phyloP scores from a whole-genome alignment of 1,140 invertebrate species.

The Acarapis woodi region DNA sequence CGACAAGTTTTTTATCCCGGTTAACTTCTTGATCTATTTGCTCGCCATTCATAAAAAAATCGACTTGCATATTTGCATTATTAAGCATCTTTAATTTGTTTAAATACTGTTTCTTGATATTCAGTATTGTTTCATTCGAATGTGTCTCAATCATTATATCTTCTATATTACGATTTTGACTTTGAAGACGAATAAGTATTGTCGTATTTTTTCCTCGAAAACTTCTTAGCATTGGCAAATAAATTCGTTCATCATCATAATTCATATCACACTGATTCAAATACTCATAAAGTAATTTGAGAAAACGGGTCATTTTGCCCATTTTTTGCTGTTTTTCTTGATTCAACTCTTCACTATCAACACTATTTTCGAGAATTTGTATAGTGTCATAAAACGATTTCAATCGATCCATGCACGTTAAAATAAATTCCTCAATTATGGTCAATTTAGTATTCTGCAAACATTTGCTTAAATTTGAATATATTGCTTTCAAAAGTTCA shows the following conservation, averaged over 20 bases:
- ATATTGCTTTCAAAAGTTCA: constrained; percentile 66
- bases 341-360: constrained; percentile 33
- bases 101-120: constrained; percentile 41
- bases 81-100: constrained; percentile 12
- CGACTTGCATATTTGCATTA: constrained; percentile 34
- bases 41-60: constrained; percentile 67
- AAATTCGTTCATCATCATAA: constrained; percentile 59
- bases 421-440: constrained; percentile 69
- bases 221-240: constrained; percentile 53
- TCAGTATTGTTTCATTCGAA: constrained; percentile 65
- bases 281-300: constrained; percentile 81
- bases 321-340: no score
- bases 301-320: constrained; percentile 54
- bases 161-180: constrained; percentile 57
- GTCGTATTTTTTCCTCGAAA: constrained; percentile 51
- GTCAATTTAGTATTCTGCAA: constrained; percentile 38
- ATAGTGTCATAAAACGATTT: constrained; percentile 40
- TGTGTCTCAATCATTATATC: constrained; percentile 77
- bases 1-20: constrained; percentile 61
- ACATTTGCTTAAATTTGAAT: constrained; percentile 62
- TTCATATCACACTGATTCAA: constrained; percentile 78
- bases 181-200: constrained; percentile 59
- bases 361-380: constrained; percentile 22
- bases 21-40: constrained; percentile 36
- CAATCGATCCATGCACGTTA: constrained; percentile 56